phyloP scores from a whole-genome alignment of 1,140 invertebrate species.

The Sycophaga agraensis region DNA sequence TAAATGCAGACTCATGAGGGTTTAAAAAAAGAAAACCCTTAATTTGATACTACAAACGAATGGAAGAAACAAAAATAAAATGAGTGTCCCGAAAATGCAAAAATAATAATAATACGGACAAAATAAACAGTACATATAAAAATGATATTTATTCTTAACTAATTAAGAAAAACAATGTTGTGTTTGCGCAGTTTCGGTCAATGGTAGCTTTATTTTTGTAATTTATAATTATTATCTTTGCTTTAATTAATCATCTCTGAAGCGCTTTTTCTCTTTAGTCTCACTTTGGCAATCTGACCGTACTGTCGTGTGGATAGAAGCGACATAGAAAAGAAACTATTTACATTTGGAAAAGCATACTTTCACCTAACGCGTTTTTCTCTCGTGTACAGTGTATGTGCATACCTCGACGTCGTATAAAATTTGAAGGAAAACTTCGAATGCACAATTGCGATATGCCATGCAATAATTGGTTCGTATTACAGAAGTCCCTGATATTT shows the following conservation, averaged over 20 bases:
- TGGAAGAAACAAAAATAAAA: not conserved
- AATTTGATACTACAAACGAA: constrained; percentile 4
- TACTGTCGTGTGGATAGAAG: constrained; percentile 3
- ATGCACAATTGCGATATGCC: constrained; percentile 16
- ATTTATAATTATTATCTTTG: not conserved
- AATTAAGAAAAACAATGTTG: not conserved
- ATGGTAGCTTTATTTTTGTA: not conserved
- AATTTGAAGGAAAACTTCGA: constrained; percentile 18
- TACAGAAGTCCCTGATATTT: constrained; percentile 23
- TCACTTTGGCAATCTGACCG: constrained; percentile 23
- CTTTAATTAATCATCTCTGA: not conserved
- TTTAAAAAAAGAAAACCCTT: not conserved
- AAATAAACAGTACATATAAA: not conserved
- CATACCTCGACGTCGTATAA: constrained; percentile 9
- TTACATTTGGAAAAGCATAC: constrained; percentile 24
- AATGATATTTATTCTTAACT: not conserved
- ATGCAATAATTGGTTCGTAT: constrained; percentile 12
- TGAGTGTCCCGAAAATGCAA: not conserved
- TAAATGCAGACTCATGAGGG: constrained; percentile 22
- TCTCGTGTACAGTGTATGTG: not conserved
- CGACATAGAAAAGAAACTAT: constrained; percentile 26
- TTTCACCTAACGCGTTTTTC: constrained; percentile 5
- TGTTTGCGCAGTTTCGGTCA: constrained; percentile 4
- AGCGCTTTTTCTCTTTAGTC: constrained; percentile 9
- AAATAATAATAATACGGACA: not conserved